Percentiles rank a stretch among this genome's conserved stretches.
Evolutionary conservation across 2,888 invertebrate genomes (phyloP).

Genomic region (Rhogogaster chlorosoma): DNA sequence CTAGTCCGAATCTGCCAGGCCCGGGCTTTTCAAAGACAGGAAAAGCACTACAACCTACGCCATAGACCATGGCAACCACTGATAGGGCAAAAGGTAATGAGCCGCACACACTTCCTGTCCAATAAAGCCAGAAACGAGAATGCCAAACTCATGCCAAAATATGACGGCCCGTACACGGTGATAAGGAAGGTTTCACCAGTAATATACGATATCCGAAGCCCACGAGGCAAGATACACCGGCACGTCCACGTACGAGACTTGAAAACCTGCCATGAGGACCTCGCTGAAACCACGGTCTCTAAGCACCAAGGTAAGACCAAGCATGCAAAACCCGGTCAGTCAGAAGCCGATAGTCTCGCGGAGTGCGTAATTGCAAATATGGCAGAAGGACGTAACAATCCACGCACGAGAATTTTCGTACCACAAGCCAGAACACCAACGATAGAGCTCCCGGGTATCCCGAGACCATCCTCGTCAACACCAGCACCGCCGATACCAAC

Average conservation of each 20-base stretch:
- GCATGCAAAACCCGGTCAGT: no score
- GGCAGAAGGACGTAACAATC: no score
- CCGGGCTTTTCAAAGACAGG: conserved; percentile 2
- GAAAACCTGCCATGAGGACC: neutral
- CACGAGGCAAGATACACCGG: neutral
- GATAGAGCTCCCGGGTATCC: no score
- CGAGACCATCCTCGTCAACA: no score
- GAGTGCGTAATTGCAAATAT: no score
- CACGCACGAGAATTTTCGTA: no score
- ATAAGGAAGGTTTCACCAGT: neutral
- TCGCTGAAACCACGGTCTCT: no score
- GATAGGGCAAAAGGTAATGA: conserved; percentile 22
- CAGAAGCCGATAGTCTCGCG: no score
- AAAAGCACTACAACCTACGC: conserved; percentile 9
- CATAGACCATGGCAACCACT: conserved; percentile 9
- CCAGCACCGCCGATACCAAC: no score
- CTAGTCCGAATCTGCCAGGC: conserved; percentile 11
- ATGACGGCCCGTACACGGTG: conserved; percentile 21
- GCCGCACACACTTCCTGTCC: neutral
- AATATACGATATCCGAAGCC: neutral
- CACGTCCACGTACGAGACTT: neutral
- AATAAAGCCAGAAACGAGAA: neutral
- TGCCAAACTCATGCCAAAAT: conserved; percentile 49
- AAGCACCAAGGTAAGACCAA: no score
- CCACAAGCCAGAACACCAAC: no score